Base-by-base conservation (phyloP, 2,888 invertebrate species). In the Pardosa pseudoannulata region DNA sequence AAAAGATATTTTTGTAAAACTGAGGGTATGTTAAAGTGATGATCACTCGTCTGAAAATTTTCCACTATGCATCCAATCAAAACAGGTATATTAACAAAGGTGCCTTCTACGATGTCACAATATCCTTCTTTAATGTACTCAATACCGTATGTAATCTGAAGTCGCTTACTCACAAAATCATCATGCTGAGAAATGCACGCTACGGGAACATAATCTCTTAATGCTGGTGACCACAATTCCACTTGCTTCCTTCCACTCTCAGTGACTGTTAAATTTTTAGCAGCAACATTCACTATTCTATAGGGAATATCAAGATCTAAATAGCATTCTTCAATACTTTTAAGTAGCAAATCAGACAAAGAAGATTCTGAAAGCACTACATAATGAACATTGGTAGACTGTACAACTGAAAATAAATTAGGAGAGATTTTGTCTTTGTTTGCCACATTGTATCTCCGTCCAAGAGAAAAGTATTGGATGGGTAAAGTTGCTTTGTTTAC, bases 151-250 rank as follows among this genome's bases (percentile, higher is more conserved):
- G 93, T 94, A 88, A 96, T 95, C 90, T 95, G 92, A 65, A 97
- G 92, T 82, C 97, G 93, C 91, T 96, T 96, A 89, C 96, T 95
- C 32, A 96, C 93, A 90, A 94, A 97, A 90, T 94, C 94, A 11
- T 94, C 94, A 90, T 94, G 95, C 65, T 95, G 90, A 27, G 96
- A 95, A 50, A 97, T 90, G 91, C 94, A 93, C 0, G 95, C 96
- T 56, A 96, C 94, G 92, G 95, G 95, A 16, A 96, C 91, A 90
- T 95, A 96, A 13, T 92, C 91, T 41, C 94, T 91, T 16, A 93
- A 91, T 88, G 93, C 93, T 11, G 93, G 93, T 0, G 96, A 96
- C 93, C 94, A 96, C 92, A 96, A 94, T 92, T 96, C 94, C 89
- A 96, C 93, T 1, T 93, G 93, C 0, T 95, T 92, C 88, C 94